Evolutionary conservation across 2,888 invertebrate species (phyloP), one percentile per base, ranked within the genome.

Genomic region (Notodonta ziczac): DNA sequence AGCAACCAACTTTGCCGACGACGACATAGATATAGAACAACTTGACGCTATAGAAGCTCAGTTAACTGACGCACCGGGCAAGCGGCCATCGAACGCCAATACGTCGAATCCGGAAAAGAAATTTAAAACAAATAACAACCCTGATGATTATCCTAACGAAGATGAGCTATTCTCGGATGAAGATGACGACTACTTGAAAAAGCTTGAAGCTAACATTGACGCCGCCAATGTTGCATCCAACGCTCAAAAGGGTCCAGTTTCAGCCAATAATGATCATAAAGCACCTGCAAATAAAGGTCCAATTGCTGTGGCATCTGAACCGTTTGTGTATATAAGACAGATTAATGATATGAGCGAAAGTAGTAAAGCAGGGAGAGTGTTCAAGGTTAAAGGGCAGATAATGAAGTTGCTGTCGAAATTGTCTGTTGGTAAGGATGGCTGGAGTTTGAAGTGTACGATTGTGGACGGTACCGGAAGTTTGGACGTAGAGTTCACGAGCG

Each of bases 351-450:
- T 90, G 70, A 71, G 61, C 42, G 83, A 83, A 0, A 66, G 66
- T 10, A 85, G 87, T 13, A 90, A 81, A 62, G 75, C 69, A 1
- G 90, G 90, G 0, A 93, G 88, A 61, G 91, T 88, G 35, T 95
- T 93, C 63, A 94, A 85, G 68, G 92, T 96, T 0, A 94, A 94
- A 76, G 96, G 92, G 0, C 95, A 94, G 76, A 94, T 95, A 60
- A 88, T 94, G 76, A 89, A 85, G 57, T 80, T 95, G 14, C 73
- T 94, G 7, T 94, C 95, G 7, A 95, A 95, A 74, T 81, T 96
- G 65, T 87, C 90, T 0, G 91, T 95, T 2, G 87, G 88, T 13
- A 93, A 94, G 66, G 86, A 90, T 0, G 87, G 84, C 0, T 96
- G 95, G 95, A 89, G 89, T 74, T 84, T 96, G 40, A 92, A 90